These are phyloP conservation scores for Dromococcyx pavoninus DNA, from an alignment of 2,797 vertebrate genomes.

Conservation along the genomic window DNA sequence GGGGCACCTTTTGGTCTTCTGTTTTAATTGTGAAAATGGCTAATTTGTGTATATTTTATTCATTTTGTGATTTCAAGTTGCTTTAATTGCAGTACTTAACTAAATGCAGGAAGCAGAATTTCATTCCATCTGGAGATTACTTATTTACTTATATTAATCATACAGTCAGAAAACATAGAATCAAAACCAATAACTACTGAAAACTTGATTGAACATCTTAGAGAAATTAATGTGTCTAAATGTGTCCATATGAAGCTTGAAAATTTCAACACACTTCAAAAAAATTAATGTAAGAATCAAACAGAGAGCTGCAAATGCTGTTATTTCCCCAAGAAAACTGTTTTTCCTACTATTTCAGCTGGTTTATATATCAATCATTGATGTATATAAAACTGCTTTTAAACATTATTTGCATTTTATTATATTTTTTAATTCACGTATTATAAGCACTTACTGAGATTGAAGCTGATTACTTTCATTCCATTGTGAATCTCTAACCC, in stretches of 20 bases:
- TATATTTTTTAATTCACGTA: neutral
- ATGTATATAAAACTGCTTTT: neutral
- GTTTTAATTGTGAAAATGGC: neutral
- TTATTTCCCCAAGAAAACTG: neutral
- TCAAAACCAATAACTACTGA: neutral
- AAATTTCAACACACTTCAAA: neutral
- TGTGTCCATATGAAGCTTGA: neutral
- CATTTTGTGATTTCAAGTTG: neutral
- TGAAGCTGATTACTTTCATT: neutral
- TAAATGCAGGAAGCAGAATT: slow-evolving; percentile 8
- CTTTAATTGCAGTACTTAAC: neutral
- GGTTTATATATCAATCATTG: neutral
- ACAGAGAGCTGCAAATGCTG: neutral
- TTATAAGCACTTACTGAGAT: neutral
- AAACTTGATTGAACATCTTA: neutral
- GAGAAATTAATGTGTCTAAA: neutral
- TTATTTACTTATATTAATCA: slow-evolving; percentile 36
- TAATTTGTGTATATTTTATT: neutral
- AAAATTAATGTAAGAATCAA: neutral
- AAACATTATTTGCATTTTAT: neutral
- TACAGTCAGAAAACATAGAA: neutral
- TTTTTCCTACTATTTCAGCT: neutral
- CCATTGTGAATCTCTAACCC: neutral
- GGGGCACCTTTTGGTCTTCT: neutral
- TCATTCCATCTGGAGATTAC: slow-evolving; percentile 17